Evolutionary conservation across 2,888 invertebrate genomes (phyloP).

Genomic region (Empis livida): DNA sequence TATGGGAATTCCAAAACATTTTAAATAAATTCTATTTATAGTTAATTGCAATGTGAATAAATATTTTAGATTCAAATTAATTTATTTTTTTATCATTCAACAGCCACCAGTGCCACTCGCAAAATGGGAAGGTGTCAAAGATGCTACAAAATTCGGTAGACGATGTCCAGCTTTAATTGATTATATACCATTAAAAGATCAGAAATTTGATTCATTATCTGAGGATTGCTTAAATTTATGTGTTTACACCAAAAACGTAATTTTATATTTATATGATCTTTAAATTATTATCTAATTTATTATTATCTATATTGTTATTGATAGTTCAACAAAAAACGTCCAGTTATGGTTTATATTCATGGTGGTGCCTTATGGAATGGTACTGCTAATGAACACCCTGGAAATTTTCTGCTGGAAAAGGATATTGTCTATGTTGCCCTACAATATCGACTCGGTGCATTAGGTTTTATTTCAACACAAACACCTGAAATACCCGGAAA

Average conservation of each 20-base stretch:
- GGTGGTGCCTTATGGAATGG: slow-evolving; percentile 36
- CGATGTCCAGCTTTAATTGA: slow-evolving; percentile 27
- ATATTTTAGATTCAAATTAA: too few relatives aligned
- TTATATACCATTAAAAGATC: slow-evolving; percentile 13
- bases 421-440: slow-evolving; percentile 39
- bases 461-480: slow-evolving; percentile 40
- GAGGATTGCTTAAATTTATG: slow-evolving; percentile 33
- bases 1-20: too few relatives aligned
- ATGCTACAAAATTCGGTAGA: slow-evolving; percentile 24
- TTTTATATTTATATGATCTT: slow-evolving; percentile 1
- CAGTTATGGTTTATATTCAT: slow-evolving; percentile 37
- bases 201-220: slow-evolving; percentile 18
- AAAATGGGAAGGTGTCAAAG: slow-evolving; percentile 24
- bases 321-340: slow-evolving; percentile 22
- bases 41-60: too few relatives aligned
- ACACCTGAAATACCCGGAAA: slow-evolving; percentile 40
- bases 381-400: slow-evolving; percentile 27
- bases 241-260: slow-evolving; percentile 32
- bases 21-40: too few relatives aligned
- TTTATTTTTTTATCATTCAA: too few relatives aligned
- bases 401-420: slow-evolving; percentile 34
- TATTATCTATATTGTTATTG: not conserved
- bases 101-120: slow-evolving; percentile 24
- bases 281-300: not conserved
- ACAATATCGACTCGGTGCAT: slow-evolving; percentile 39